phyloP scores from a whole-genome alignment of 1,140 invertebrate species.

The Calephelis nemesis region DNA sequence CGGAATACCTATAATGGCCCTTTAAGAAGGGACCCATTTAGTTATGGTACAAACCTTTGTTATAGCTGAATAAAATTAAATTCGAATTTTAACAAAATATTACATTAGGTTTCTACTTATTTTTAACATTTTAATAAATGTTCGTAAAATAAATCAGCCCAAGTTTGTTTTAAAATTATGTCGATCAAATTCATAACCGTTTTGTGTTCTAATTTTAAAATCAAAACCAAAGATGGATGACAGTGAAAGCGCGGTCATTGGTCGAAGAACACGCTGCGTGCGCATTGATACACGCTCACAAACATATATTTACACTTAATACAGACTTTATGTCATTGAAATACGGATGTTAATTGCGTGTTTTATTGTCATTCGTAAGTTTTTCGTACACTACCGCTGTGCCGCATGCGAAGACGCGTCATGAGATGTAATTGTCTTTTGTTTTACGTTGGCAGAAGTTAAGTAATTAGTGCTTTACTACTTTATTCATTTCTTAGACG shows the following conservation, averaged over 20 bases:
- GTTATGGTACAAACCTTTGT: no score
- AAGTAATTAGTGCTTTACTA: slow-evolving; percentile 36
- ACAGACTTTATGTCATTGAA: slow-evolving; percentile 6
- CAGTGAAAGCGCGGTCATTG: slow-evolving; percentile 76
- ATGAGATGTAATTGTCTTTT: slow-evolving; percentile 70
- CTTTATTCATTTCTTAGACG: slow-evolving; percentile 18
- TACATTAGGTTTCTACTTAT: no score
- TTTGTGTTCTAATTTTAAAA: slow-evolving; percentile 58
- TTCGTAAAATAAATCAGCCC: no score
- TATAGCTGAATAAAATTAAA: no score
- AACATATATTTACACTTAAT: slow-evolving; percentile 28
- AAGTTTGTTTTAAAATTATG: neutral
- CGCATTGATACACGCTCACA: slow-evolving; percentile 51
- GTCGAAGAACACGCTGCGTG: slow-evolving; percentile 61
- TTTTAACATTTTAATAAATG: no score
- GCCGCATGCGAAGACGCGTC: slow-evolving; percentile 50
- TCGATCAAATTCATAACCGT: slow-evolving; percentile 6
- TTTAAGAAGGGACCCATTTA: no score
- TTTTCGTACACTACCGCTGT: slow-evolving; percentile 67
- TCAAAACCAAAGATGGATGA: slow-evolving; percentile 70
- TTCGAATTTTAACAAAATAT: no score
- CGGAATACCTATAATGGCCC: no score
- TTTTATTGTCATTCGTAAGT: slow-evolving; percentile 26
- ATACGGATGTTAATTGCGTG: slow-evolving; percentile 38
- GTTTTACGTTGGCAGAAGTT: slow-evolving; percentile 51